Conservation (phyloP, 2,888 invertebrate species). For the Coenonympha arcania region DNA sequence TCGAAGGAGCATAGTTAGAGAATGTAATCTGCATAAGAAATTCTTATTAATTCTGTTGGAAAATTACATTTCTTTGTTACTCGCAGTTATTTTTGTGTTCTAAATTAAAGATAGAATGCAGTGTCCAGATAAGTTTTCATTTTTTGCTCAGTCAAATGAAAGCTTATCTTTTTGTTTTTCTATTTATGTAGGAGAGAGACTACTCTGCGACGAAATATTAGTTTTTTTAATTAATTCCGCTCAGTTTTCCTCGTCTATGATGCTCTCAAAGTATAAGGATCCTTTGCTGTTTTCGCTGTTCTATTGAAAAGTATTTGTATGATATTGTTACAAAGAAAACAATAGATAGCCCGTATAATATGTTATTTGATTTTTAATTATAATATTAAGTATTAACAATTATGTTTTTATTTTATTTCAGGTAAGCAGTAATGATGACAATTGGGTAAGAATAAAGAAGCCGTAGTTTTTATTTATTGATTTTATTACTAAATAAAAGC, state of each 20-base stretch:
- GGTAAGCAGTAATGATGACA: not conserved
- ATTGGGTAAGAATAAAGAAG: constrained; percentile 1
- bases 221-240: no score
- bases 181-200: not conserved
- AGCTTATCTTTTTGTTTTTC: not conserved
- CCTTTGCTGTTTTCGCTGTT: no score
- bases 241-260: no score
- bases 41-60: constrained; percentile 15
- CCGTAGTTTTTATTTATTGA: no score
- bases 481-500: no score
- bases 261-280: no score
- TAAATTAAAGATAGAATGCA: constrained; percentile 2
- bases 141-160: not conserved
- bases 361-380: no score
- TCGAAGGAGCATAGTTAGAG: constrained; percentile 10
- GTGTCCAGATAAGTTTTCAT: not conserved
- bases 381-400: no score
- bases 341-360: no score
- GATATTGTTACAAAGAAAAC: no score
- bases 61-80: constrained; percentile 7
- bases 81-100: constrained; percentile 1
- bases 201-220: no score
- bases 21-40: constrained; percentile 23
- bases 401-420: not conserved
- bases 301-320: no score